Percentiles rank a stretch among this genome's conserved stretches.
phyloP scores from a whole-genome alignment of 2,888 invertebrate genomes.

The Caenorhabditis becei region DNA sequence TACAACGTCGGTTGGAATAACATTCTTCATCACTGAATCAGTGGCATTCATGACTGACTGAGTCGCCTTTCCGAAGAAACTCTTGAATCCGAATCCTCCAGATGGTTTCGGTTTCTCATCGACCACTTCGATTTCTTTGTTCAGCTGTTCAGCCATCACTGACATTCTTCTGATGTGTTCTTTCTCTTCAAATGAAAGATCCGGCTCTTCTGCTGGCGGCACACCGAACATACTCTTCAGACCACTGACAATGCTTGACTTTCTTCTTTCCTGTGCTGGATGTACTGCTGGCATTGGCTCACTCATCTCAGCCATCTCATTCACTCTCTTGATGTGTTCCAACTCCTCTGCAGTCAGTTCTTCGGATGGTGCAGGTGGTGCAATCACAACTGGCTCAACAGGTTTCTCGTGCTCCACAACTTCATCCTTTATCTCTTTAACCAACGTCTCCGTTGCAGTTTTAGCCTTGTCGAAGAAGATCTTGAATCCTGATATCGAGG shows the following conservation, averaged over 20 bases:
- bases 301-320: slow-evolving; percentile 45
- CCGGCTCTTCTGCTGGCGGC: slow-evolving; percentile 25
- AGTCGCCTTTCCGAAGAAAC: slow-evolving; percentile 64
- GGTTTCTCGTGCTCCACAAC: slow-evolving; percentile 18
- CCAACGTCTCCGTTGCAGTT: slow-evolving; percentile 54
- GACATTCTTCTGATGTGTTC: slow-evolving; percentile 68
- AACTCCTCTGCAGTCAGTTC: slow-evolving; percentile 61
- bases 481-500: slow-evolving; percentile 55
- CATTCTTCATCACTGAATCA: slow-evolving; percentile 50
- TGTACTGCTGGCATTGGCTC: slow-evolving; percentile 18
- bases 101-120: slow-evolving; percentile 34
- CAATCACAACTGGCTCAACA: neutral
- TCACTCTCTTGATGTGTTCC: slow-evolving; percentile 61
- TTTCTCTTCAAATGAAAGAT: slow-evolving; percentile 55
- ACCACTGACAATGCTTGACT: slow-evolving; percentile 55
- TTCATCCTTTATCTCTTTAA: slow-evolving; percentile 57
- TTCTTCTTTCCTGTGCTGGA: slow-evolving; percentile 36
- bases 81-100: slow-evolving; percentile 46
- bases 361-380: neutral
- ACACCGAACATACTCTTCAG: slow-evolving; percentile 46
- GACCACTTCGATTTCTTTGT: slow-evolving; percentile 28
- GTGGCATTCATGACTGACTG: slow-evolving; percentile 54
- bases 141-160: slow-evolving; percentile 56
- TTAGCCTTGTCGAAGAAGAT: slow-evolving; percentile 62
- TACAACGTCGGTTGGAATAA: slow-evolving; percentile 4